Conservation (phyloP, 2,888 invertebrate genomes). For the Xestia c-nigrum region DNA sequence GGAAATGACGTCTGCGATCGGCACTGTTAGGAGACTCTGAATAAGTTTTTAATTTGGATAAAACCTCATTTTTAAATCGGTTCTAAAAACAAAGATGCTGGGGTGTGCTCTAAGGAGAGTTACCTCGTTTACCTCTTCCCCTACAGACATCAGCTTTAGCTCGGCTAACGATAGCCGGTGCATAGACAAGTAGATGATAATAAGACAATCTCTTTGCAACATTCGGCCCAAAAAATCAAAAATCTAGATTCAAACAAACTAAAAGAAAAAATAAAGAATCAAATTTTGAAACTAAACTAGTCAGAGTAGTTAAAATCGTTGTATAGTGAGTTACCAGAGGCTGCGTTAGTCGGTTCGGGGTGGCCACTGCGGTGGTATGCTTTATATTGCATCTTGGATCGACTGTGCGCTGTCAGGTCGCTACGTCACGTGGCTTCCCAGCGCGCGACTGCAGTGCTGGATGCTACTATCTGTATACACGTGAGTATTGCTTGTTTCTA, state of each 20-base stretch:
- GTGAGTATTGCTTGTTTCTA: conserved; percentile 85
- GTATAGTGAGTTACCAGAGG: conserved; percentile 85
- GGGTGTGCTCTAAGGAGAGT: conserved; percentile 87
- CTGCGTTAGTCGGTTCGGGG: conserved; percentile 76
- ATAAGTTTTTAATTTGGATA: conserved; percentile 70
- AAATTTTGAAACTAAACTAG: conserved; percentile 78
- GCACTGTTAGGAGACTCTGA: conserved; percentile 74
- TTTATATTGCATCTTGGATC: conserved; percentile 90
- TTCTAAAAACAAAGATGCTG: conserved; percentile 87
- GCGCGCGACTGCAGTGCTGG: conserved; percentile 91
- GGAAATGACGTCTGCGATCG: conserved; percentile 76
- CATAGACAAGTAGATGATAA: conserved; percentile 87
- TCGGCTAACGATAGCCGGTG: conserved; percentile 89
- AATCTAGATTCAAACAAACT: conserved; percentile 54
- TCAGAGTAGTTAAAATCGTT: conserved; percentile 79
- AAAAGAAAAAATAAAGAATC: conserved; percentile 16
- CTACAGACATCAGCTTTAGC: conserved; percentile 81
- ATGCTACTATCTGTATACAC: conserved; percentile 93
- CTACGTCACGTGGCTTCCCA: conserved; percentile 91
- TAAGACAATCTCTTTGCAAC: conserved; percentile 65
- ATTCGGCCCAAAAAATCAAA: conserved; percentile 74
- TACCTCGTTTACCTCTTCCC: conserved; percentile 80
- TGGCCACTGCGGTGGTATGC: conserved; percentile 89
- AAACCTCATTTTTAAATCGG: conserved; percentile 75
- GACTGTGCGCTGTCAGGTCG: conserved; percentile 91